Evolutionary conservation across 2,113 vertebrate species (phyloP).

Genomic region (Chaenogobius annularis): DNA sequence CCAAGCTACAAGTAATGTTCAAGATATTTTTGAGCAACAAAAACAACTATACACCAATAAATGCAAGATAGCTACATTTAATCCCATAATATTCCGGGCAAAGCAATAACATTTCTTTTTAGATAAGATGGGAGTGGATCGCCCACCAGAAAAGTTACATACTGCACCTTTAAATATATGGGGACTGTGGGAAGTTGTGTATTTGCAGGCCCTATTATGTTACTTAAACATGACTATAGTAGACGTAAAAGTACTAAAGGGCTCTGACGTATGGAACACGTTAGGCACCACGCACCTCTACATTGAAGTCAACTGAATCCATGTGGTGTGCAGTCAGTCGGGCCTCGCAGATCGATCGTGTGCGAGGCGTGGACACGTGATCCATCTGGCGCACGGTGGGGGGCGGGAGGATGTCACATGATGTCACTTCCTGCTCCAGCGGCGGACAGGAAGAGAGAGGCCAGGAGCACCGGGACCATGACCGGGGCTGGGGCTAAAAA

Average conservation of each 20-base stretch:
- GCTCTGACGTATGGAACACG: no score
- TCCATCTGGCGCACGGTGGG: constrained; percentile 28
- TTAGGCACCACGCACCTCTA: not conserved
- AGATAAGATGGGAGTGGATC: not conserved
- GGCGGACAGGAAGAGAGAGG: constrained; percentile 70
- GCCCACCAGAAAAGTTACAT: no score
- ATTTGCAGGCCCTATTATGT: no score
- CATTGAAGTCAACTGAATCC: constrained; percentile 24
- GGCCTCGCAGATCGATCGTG: constrained; percentile 21
- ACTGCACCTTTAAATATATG: not conserved
- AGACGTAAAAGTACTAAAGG: not conserved
- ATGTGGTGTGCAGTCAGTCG: constrained; percentile 7
- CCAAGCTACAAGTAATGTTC: no score
- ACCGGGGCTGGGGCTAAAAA: constrained; percentile 47
- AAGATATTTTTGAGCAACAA: no score
- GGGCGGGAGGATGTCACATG: constrained; percentile 42
- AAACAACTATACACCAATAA: no score
- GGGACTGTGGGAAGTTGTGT: no score
- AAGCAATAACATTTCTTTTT: not conserved
- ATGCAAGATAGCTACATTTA: not conserved
- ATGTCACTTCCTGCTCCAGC: constrained; percentile 72
- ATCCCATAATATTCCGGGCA: not conserved
- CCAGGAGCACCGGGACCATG: constrained; percentile 26
- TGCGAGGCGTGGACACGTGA: constrained; percentile 23
- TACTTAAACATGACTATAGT: no score